A percentile compares a stretch with the other conserved stretches of the same genome.
Conservation (phyloP, 2,113 vertebrate species). For the Dipodomys ordii region DNA sequence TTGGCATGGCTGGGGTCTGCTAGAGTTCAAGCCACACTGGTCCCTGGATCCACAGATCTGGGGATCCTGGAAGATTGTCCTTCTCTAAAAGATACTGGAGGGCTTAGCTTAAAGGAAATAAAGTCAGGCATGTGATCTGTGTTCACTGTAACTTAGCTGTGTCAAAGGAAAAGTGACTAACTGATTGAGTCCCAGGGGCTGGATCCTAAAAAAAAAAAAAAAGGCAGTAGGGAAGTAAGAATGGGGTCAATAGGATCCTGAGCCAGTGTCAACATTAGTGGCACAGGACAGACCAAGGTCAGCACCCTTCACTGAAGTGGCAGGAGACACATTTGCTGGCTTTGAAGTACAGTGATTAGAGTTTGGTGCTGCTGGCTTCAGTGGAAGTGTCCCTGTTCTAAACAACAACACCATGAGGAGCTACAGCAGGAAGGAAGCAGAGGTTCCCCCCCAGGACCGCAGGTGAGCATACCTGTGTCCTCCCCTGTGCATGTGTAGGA, state of each 20-base stretch:
- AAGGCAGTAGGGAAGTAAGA: not conserved
- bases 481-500: not conserved
- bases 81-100: not conserved
- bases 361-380: not conserved
- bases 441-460: rapidly evolving
- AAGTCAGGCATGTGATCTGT: not conserved
- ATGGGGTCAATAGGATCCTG: not conserved
- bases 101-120: not conserved
- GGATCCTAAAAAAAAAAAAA: not conserved
- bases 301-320: not conserved
- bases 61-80: not conserved
- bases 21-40: not conserved
- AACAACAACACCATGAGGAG: not conserved
- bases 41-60: not conserved
- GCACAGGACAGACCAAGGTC: not conserved
- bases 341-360: not conserved
- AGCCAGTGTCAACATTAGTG: too few species aligned
- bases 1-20: not conserved
- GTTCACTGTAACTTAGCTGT: not conserved
- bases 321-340: not conserved
- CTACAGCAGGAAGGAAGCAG: not conserved
- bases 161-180: not conserved
- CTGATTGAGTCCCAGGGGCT: not conserved
- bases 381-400: not conserved
- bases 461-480: not conserved